Base-by-base conservation (phyloP, 2,888 invertebrate genomes). In the Drosophila greeni region DNA sequence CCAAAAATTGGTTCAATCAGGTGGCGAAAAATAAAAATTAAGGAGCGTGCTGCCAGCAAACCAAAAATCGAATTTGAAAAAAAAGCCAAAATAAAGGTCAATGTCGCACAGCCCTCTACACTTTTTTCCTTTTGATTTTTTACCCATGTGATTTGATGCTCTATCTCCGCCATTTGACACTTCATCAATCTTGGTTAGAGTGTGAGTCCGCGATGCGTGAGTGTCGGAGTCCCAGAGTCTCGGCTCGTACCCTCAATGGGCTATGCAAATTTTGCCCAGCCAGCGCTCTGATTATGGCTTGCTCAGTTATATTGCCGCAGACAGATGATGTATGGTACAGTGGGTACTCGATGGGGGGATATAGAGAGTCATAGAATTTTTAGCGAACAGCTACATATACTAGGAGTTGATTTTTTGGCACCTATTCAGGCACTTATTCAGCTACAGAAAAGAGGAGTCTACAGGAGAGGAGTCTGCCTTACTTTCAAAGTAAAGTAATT, bases 181-280 rank as follows among this genome's bases (percentile, higher is more conserved):
- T 75, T 75, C 80, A 82, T 79, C 77, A 79, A 79, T 76, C 80
- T 75, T 75, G 59, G 68, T 65, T 61, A 62, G 61, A 52, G 55
- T 47, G 40, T 43, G 43, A 18, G 48, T 57, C 40, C 29, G 29
- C 36, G 48, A 31, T 48, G 65, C 52, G 61, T 53, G 67, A 54
- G 58, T 60, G 68, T 55, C 37, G 52, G 42, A 57, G 45, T 66
- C 65, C 57, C 60, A 20, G 8, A 26, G 20, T 29, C 58, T 47
- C 31, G 8, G 45, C 45, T 40, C 37, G 36, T 16, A 45, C 45
- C 14, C 37, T 53, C 53, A 23, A 31, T 39, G 59, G 31, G 31
- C 64, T 65, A 74, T 74, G 74, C 73, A 74, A 73, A 74, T 73
- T 67, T 59, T 42, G 4, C 8, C 34, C 34, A 43, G 45, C 43